Evolutionary conservation across 2,797 vertebrate species (phyloP).

Genomic region (Smutsia gigantea): DNA sequence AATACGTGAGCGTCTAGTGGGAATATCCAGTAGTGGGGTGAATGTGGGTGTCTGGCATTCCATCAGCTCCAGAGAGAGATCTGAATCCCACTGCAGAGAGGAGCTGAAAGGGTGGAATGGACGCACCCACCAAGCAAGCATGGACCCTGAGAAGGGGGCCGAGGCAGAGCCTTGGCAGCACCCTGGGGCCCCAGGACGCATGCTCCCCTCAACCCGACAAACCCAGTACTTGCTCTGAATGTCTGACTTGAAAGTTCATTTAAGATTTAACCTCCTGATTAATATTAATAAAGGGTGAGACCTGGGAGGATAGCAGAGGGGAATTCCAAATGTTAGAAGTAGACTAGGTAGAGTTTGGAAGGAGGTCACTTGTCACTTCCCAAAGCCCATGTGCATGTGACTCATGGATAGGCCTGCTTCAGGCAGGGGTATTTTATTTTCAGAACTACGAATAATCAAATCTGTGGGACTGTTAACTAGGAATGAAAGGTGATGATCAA

Average conservation of each 20-base stretch:
- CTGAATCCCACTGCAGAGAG: accelerated
- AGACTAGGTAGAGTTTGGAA: neutral
- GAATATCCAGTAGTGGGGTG: accelerated
- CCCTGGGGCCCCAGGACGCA: accelerated
- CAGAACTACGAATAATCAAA: neutral
- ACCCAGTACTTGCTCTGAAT: neutral
- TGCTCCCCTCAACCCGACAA: accelerated
- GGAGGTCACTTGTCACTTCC: neutral
- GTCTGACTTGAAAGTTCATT: neutral
- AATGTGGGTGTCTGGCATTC: neutral
- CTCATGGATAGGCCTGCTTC: neutral
- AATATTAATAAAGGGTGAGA: neutral
- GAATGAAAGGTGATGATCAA: neutral
- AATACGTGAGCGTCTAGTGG: accelerated
- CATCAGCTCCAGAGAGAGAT: neutral
- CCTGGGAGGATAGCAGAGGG: neutral
- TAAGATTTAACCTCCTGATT: neutral
- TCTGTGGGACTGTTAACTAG: neutral
- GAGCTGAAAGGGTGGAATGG: accelerated
- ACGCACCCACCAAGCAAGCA: accelerated
- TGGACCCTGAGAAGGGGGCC: neutral
- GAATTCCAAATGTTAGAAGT: neutral
- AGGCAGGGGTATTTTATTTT: neutral
- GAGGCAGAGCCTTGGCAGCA: accelerated
- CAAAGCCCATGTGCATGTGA: neutral